Evolutionary conservation across 2,113 vertebrate species (phyloP).

Genomic region (Osmerus eperlanus): DNA sequence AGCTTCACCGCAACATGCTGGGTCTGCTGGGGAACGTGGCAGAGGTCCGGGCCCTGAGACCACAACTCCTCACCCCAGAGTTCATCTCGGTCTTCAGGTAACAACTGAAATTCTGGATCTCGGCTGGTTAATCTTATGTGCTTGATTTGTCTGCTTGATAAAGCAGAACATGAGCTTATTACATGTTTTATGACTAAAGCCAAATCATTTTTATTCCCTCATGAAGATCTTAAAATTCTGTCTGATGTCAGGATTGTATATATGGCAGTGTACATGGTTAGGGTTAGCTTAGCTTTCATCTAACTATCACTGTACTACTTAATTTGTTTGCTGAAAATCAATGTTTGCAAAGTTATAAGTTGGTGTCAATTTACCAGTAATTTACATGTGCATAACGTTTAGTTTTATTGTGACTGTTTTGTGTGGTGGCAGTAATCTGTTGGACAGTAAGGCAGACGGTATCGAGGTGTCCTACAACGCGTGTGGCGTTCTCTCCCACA

Average conservation of each 20-base stretch:
- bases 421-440: slow-evolving; percentile 76
- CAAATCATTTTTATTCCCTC: no score
- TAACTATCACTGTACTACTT: no score
- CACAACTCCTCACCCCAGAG: slow-evolving; percentile 92
- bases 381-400: no score
- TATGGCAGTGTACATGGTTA: no score
- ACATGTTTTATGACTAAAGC: no score
- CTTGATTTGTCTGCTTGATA: background rate
- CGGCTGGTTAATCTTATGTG: background rate
- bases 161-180: no score
- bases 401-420: background rate
- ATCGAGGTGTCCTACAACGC: slow-evolving; percentile 98
- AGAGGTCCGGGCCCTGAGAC: slow-evolving; percentile 88
- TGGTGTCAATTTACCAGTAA: no score
- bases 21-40: slow-evolving; percentile 95
- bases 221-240: no score
- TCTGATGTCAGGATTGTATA: no score
- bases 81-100: slow-evolving; percentile 97
- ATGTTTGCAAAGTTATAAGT: no score
- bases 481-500: slow-evolving; percentile 94
- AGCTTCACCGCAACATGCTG: slow-evolving; percentile 96
- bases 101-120: background rate
- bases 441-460: slow-evolving; percentile 95
- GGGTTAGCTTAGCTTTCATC: no score
- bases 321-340: no score